A percentile compares a stretch with the other conserved stretches of the same genome.
Evolutionary conservation across 2,113 vertebrate species (phyloP).

Genomic region (Sinocyclocheilus anshuiensis): DNA sequence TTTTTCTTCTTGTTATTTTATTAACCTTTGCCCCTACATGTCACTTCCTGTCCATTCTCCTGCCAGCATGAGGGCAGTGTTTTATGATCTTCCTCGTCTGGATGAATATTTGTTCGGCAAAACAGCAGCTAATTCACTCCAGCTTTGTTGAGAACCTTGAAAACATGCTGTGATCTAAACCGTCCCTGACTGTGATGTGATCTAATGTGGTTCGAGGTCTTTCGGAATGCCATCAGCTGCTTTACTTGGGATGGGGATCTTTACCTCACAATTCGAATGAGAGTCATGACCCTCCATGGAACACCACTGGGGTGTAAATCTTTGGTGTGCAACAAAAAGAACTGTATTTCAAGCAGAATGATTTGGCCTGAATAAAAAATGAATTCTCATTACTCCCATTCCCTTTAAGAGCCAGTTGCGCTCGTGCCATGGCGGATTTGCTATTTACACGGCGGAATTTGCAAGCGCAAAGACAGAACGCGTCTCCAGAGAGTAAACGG

Average conservation of each 20-base stretch:
- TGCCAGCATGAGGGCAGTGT: conserved; percentile 10
- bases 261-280: background rate
- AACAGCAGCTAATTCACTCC: conserved; percentile 33
- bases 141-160: conserved; percentile 25
- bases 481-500: no score
- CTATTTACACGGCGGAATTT: no score
- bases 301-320: background rate
- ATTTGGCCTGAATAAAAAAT: conserved; percentile 5
- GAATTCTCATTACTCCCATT: background rate
- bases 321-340: background rate
- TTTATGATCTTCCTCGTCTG: conserved; percentile 27
- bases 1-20: conserved; percentile 55
- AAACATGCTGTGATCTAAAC: conserved; percentile 2
- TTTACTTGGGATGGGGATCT: background rate
- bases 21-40: conserved; percentile 36
- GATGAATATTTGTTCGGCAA: background rate
- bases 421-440: no score
- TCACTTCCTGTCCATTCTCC: conserved; percentile 41
- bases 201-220: background rate
- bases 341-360: background rate
- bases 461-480: no score
- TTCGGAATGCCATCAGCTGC: background rate
- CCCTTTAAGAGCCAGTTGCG: no score
- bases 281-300: background rate
- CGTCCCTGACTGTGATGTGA: background rate